Conservation (phyloP, 2,113 vertebrate genomes). For the Calidris pygmaea region DNA sequence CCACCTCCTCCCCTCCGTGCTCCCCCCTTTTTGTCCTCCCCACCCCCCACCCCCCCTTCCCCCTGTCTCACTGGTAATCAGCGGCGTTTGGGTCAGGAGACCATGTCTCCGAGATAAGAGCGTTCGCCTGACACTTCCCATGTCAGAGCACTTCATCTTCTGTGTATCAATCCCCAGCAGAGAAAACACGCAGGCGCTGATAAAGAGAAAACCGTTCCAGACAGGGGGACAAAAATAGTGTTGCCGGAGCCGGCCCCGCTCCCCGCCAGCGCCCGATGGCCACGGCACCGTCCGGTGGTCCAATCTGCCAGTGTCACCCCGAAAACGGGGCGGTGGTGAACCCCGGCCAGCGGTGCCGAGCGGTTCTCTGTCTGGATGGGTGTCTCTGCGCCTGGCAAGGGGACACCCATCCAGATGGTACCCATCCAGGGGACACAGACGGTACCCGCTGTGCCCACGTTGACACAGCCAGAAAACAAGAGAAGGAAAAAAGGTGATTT, state of each 20-base stretch:
- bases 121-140: constrained; percentile 93
- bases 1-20: not conserved
- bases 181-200: constrained; percentile 91
- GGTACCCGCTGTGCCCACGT: fast-evolving
- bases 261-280: not conserved
- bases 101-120: constrained; percentile 86
- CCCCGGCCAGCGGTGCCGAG: fast-evolving
- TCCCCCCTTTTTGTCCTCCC: not conserved
- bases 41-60: not conserved
- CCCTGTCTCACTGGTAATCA: constrained; percentile 72
- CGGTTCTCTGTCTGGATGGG: fast-evolving
- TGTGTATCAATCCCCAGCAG: constrained; percentile 95
- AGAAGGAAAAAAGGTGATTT: not conserved
- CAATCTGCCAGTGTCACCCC: not conserved
- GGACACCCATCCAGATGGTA: too few species aligned
- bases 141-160: constrained; percentile 98
- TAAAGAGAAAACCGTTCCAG: constrained; percentile 84
- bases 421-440: too few species aligned
- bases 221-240: constrained; percentile 70
- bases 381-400: fast-evolving
- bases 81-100: constrained; percentile 82
- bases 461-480: fast-evolving
- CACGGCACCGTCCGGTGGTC: not conserved
- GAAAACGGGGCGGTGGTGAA: fast-evolving
- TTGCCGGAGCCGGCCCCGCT: not conserved